Evolutionary conservation across 2,113 vertebrate species (phyloP).

Genomic region (Charadrius vociferus): DNA sequence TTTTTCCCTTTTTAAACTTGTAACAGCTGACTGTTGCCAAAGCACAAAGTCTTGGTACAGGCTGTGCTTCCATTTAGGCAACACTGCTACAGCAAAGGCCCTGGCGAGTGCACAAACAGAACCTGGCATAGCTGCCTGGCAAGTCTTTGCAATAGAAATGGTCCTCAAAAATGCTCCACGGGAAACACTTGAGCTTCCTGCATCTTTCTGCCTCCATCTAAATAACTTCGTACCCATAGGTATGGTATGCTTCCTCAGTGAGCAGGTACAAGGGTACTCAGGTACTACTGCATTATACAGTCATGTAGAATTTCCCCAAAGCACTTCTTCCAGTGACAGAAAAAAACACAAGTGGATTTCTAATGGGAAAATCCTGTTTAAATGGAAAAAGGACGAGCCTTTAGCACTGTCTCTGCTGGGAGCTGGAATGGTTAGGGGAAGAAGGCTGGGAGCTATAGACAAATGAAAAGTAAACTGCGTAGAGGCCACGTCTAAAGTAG

Average conservation of each 20-base stretch:
- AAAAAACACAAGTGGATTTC: not conserved
- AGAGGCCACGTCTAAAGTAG: not conserved
- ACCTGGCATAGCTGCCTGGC: not conserved
- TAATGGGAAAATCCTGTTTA: not conserved
- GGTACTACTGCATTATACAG: not conserved
- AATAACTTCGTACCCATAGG: not conserved
- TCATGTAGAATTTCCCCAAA: not conserved
- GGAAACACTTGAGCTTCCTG: not conserved
- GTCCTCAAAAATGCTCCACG: not conserved
- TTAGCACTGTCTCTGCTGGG: not conserved
- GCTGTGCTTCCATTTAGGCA: not conserved
- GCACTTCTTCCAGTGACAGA: not conserved
- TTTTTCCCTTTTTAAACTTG: not conserved
- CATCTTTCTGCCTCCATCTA: not conserved
- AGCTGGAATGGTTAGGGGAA: not conserved
- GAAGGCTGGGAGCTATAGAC: not conserved
- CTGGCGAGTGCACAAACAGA: not conserved
- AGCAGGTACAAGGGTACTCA: not conserved
- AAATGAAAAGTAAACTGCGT: not conserved
- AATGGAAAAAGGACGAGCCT: not conserved
- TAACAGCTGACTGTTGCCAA: not conserved
- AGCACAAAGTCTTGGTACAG: not conserved
- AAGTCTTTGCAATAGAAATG: not conserved
- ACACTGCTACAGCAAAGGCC: no score
- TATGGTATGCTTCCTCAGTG: not conserved